Conservation (phyloP, 2,888 invertebrate genomes). For the Carabus problematicus region DNA sequence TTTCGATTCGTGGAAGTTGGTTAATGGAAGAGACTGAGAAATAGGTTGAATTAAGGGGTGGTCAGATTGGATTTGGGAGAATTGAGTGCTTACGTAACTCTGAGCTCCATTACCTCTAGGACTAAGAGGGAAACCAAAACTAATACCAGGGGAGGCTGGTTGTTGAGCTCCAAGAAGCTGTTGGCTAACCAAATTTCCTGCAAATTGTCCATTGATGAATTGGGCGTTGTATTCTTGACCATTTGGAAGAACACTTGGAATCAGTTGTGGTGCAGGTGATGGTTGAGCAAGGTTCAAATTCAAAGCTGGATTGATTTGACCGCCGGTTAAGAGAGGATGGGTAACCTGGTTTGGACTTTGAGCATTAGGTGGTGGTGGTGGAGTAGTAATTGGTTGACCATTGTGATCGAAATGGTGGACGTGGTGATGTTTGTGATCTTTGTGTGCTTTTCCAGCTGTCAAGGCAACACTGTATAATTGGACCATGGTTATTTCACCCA, state of each 20-base stretch:
- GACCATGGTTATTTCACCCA: slow-evolving; percentile 81
- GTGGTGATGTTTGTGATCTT: slow-evolving; percentile 87
- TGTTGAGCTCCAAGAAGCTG: slow-evolving; percentile 47
- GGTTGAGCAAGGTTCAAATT: slow-evolving; percentile 60
- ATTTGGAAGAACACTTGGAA: slow-evolving; percentile 61
- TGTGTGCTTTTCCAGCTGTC: slow-evolving; percentile 86
- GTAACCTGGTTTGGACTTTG: slow-evolving; percentile 63
- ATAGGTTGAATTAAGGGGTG: slow-evolving; percentile 49
- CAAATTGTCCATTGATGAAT: slow-evolving; percentile 71
- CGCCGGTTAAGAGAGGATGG: slow-evolving; percentile 66
- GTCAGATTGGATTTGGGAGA: slow-evolving; percentile 47
- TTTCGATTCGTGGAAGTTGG: slow-evolving; percentile 38
- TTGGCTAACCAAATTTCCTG: slow-evolving; percentile 52
- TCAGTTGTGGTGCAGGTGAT: slow-evolving; percentile 57
- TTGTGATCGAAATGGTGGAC: slow-evolving; percentile 81
- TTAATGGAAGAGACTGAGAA: slow-evolving; percentile 43
- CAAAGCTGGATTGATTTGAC: slow-evolving; percentile 69
- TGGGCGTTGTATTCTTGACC: slow-evolving; percentile 65
- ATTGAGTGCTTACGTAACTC: slow-evolving; percentile 47
- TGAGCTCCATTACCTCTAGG: slow-evolving; percentile 45
- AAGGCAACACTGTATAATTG: slow-evolving; percentile 82
- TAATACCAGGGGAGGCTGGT: slow-evolving; percentile 40
- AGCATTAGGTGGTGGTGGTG: slow-evolving; percentile 66
- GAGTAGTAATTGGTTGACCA: slow-evolving; percentile 67
- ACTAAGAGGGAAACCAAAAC: slow-evolving; percentile 42